Percentiles rank a stretch among this genome's conserved stretches.
These are phyloP conservation scores for Lasioglossum malachurum DNA, from an alignment of 2,888 invertebrate species.

Conservation along the genomic window DNA sequence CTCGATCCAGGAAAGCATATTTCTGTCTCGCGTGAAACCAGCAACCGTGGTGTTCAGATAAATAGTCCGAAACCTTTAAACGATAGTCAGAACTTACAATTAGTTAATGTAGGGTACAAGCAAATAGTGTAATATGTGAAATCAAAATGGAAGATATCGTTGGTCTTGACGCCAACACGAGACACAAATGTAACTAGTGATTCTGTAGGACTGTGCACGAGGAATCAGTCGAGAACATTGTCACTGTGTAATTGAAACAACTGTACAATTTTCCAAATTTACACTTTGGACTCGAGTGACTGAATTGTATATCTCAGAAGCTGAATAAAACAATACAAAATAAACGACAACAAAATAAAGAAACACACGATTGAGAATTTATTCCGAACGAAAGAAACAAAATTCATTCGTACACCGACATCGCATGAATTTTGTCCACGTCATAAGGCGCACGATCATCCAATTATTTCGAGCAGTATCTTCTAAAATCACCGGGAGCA, in stretches of 20 bases:
- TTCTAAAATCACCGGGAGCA: neutral
- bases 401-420: neutral
- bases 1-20: neutral
- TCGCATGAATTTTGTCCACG: neutral
- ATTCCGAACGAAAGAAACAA: neutral
- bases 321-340: neutral
- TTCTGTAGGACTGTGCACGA: neutral
- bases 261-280: constrained; percentile 1
- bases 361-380: neutral
- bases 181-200: neutral
- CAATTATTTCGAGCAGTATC: constrained; percentile 24
- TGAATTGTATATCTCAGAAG: neutral
- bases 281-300: neutral
- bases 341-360: neutral
- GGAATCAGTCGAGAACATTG: neutral
- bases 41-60: neutral
- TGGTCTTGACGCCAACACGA: neutral
- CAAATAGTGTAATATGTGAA: neutral
- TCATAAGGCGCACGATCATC: neutral
- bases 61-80: neutral
- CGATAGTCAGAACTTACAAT: constrained; percentile 3
- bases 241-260: neutral
- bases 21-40: neutral
- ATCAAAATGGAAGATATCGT: constrained; percentile 3
- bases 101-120: neutral